Evolutionary conservation across 2,113 vertebrate species (phyloP).

Genomic region (Isichthys henryi): DNA sequence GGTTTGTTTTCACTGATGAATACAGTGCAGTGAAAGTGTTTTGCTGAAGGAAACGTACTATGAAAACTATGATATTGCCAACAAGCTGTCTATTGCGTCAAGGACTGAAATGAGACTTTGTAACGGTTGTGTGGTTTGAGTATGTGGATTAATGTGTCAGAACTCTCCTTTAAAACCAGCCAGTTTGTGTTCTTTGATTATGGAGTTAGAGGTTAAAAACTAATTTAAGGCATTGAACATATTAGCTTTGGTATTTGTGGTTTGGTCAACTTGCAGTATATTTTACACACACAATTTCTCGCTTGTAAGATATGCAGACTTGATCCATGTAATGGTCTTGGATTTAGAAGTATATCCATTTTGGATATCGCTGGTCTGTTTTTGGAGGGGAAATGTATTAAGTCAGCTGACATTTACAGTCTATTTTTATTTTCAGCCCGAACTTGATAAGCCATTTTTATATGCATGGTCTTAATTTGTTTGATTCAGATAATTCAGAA

Average conservation of each 20-base stretch:
- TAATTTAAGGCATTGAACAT: not conserved
- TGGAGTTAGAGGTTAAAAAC: not conserved
- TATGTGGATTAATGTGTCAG: not conserved
- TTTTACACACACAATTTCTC: not conserved
- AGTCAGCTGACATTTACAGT: no score
- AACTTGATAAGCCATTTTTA: not conserved
- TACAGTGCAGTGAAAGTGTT: not conserved
- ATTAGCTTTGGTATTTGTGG: not conserved
- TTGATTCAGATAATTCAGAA: not conserved
- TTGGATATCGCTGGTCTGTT: not conserved
- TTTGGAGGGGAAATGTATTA: not conserved
- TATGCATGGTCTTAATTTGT: not conserved
- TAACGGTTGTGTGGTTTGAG: not conserved
- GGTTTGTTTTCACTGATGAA: not conserved
- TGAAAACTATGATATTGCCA: not conserved
- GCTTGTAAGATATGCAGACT: not conserved
- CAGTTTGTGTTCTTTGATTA: not conserved
- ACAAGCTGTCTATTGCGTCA: not conserved
- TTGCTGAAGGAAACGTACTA: not conserved
- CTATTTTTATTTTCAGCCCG: not conserved
- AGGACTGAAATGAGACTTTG: slow-evolving; percentile 4
- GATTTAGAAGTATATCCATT: not conserved
- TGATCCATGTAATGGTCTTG: not conserved
- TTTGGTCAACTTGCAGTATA: not conserved
- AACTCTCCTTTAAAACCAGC: not conserved